Evolutionary conservation across 2,888 invertebrate species (phyloP).

Genomic region (Steinernema scapterisci): DNA sequence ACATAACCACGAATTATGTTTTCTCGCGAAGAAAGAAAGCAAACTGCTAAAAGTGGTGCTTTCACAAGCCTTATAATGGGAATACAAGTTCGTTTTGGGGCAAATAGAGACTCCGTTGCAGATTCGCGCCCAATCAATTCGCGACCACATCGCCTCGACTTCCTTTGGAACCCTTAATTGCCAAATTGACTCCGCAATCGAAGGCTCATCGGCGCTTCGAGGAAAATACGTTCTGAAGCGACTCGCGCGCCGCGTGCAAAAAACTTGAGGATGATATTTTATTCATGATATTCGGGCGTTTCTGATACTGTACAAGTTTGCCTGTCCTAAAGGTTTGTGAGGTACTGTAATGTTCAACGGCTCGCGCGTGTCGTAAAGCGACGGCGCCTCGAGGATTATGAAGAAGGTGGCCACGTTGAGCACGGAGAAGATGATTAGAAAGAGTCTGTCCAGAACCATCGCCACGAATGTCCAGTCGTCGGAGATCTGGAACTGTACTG

Average conservation of each 20-base stretch:
- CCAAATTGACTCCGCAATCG: constrained; percentile 14
- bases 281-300: constrained; percentile 15
- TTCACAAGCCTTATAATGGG: not conserved
- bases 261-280: not conserved
- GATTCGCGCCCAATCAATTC: constrained; percentile 18
- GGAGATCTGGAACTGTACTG: constrained; percentile 46
- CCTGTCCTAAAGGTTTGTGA: constrained; percentile 62
- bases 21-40: not conserved
- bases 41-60: not conserved
- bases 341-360: constrained; percentile 65
- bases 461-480: constrained; percentile 67
- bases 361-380: constrained; percentile 59
- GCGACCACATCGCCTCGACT: constrained; percentile 25
- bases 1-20: not conserved
- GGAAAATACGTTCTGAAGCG: constrained; percentile 1
- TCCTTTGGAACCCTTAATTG: constrained; percentile 30
- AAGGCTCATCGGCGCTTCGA: not conserved
- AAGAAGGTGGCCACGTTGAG: constrained; percentile 64
- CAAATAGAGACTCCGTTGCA: constrained; percentile 15
- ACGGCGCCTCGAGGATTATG: constrained; percentile 66
- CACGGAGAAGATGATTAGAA: constrained; percentile 65
- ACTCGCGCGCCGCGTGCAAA: not conserved
- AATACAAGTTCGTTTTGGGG: not conserved
- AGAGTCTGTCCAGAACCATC: constrained; percentile 65
- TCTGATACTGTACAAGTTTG: constrained; percentile 50